Evolutionary conservation across 1,140 invertebrate genomes (phyloP).

Genomic region (Calycopis cecrops): DNA sequence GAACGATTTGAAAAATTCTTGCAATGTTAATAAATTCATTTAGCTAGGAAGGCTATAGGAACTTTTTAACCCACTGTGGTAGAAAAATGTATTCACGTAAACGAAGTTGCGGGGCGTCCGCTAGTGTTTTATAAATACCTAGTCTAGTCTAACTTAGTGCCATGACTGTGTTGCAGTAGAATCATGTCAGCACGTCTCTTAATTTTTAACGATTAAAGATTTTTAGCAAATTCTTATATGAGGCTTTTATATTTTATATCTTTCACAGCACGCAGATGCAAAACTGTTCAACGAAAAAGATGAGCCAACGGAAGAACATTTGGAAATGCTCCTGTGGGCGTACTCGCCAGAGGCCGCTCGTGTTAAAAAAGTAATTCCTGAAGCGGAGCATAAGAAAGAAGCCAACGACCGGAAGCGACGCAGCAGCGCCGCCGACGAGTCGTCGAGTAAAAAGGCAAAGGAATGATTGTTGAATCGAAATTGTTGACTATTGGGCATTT

Average conservation of each 20-base stretch:
- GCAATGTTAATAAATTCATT: too few species aligned
- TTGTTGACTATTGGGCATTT: slow-evolving; percentile 5
- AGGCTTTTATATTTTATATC: not conserved
- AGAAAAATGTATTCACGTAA: too few species aligned
- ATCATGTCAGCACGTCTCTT: not conserved
- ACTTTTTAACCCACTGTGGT: too few species aligned
- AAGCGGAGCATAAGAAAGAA: slow-evolving; percentile 30
- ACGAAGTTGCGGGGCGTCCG: too few species aligned
- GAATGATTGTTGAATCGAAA: slow-evolving; percentile 30
- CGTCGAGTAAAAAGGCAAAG: slow-evolving; percentile 51
- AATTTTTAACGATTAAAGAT: not conserved
- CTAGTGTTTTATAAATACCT: too few species aligned
- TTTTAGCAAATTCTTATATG: not conserved
- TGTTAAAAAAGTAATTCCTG: slow-evolving; percentile 50
- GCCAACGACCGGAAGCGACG: slow-evolving; percentile 37
- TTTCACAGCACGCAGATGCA: slow-evolving; percentile 45
- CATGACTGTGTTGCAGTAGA: not conserved
- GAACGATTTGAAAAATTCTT: too few species aligned
- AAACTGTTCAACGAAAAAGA: slow-evolving; percentile 78
- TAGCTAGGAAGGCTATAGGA: too few species aligned
- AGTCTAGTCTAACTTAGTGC: too few species aligned
- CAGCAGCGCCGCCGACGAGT: slow-evolving; percentile 40
- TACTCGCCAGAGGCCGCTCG: slow-evolving; percentile 75
- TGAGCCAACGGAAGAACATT: slow-evolving; percentile 76
- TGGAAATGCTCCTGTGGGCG: slow-evolving; percentile 79